Evolutionary conservation across 2,113 vertebrate genomes (phyloP).

Genomic region (Oreotragus oreotragus): DNA sequence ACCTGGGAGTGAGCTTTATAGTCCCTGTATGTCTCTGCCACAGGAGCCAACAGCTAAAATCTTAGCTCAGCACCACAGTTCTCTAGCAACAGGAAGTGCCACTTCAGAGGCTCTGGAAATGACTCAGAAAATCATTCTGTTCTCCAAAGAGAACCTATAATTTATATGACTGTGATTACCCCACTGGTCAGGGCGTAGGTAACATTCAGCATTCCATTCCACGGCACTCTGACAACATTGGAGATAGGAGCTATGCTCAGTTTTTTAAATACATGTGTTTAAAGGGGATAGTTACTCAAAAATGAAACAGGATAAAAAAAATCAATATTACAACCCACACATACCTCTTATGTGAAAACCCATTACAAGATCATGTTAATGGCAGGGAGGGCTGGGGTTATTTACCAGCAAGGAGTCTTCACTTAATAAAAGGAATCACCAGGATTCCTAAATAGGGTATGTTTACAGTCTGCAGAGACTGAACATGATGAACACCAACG

Average conservation of each 20-base stretch:
- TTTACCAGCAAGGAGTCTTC: neutral
- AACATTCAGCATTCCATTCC: neutral
- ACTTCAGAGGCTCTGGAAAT: slow-evolving; percentile 36
- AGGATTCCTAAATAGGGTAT: neutral
- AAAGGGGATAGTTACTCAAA: slow-evolving; percentile 3
- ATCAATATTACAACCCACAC: neutral
- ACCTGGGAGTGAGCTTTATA: neutral
- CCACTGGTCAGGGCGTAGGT: neutral
- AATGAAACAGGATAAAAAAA: neutral
- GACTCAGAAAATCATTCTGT: slow-evolving; percentile 46
- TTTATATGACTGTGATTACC: neutral
- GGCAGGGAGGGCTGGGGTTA: neutral
- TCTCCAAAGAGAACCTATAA: slow-evolving; percentile 32
- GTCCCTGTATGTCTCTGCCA: neutral
- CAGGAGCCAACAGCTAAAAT: neutral
- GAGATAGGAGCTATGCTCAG: neutral
- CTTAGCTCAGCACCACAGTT: neutral
- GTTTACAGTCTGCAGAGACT: neutral
- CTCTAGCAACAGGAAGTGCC: slow-evolving; percentile 21
- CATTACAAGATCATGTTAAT: neutral
- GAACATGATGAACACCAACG: neutral
- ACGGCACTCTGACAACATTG: neutral
- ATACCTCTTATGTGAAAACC: neutral
- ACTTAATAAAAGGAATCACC: neutral
- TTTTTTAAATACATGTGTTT: neutral